phyloP scores from a whole-genome alignment of 1,140 invertebrate genomes.

The Micrasema minimum region DNA sequence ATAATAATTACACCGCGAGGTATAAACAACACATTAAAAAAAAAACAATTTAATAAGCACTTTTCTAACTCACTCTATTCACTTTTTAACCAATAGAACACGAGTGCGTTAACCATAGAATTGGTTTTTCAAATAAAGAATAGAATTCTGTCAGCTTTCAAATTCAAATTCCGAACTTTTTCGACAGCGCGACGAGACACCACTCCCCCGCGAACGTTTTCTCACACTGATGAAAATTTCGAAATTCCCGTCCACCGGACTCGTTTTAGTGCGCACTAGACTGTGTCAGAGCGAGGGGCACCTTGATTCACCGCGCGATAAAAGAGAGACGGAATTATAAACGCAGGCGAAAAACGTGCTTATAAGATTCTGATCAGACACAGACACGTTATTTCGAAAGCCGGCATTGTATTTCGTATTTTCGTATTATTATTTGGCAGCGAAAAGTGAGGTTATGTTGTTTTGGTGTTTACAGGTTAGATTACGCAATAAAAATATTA shows the following conservation, averaged over 20 bases:
- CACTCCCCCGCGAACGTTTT: not conserved
- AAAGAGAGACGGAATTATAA: conserved; percentile 16
- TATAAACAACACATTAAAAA: conserved; percentile 14
- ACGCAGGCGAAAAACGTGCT: conserved; percentile 22
- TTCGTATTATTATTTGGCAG: too few relatives aligned
- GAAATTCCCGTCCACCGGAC: not conserved
- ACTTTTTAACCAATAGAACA: not conserved
- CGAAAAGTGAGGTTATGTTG: conserved; percentile 40
- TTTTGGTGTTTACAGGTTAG: conserved; percentile 24
- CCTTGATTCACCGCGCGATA: not conserved
- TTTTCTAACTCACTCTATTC: not conserved
- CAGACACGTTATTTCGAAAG: conserved; percentile 39
- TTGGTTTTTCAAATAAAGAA: conserved; percentile 18
- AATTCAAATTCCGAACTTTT: conserved; percentile 36
- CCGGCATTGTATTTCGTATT: conserved; percentile 33
- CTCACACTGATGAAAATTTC: conserved; percentile 43
- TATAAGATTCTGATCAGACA: conserved; percentile 23
- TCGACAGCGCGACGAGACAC: conserved; percentile 32
- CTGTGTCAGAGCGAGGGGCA: conserved; percentile 37
- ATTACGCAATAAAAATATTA: conserved; percentile 9
- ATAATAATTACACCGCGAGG: conserved; percentile 4
- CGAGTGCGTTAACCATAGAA: not conserved
- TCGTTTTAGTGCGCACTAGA: conserved; percentile 43
- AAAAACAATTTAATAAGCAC: conserved; percentile 24
- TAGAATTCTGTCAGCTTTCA: conserved; percentile 28